phyloP scores from a whole-genome alignment of 2,888 invertebrate genomes.

The Candidula unifasciata region DNA sequence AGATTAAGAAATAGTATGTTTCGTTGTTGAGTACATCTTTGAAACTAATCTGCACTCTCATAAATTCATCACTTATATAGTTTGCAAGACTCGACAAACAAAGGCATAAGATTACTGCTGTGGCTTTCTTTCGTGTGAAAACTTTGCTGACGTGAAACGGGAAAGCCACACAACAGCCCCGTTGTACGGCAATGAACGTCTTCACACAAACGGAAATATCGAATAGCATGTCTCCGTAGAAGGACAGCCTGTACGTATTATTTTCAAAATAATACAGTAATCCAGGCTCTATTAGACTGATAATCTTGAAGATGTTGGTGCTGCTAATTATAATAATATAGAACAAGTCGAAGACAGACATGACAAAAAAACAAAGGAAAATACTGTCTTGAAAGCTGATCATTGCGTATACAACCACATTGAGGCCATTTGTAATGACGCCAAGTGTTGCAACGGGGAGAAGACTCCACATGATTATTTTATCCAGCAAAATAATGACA shows the following conservation, averaged over 20 bases:
- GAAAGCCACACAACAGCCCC: not conserved
- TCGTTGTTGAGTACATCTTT: no score
- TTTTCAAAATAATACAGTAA: not conserved
- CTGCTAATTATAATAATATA: not conserved
- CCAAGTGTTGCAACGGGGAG: no score
- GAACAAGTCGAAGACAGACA: not conserved
- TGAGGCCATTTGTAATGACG: not conserved
- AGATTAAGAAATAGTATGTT: no score
- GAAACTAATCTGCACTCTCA: no score
- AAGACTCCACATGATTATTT: no score
- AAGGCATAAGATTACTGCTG: no score
- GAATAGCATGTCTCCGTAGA: not conserved
- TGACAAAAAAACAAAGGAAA: constrained; percentile 2
- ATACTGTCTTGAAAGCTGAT: not conserved
- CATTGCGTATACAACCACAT: not conserved
- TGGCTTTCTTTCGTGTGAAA: not conserved
- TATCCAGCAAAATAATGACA: no score
- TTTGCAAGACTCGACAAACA: no score
- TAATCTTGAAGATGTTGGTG: not conserved
- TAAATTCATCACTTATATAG: no score
- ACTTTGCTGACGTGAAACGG: not conserved
- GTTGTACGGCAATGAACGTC: not conserved
- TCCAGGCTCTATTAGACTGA: not conserved
- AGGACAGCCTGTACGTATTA: no score
- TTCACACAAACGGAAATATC: not conserved